These are phyloP conservation scores for Colius striatus DNA, from an alignment of 2,113 vertebrate species.

Conservation along the genomic window DNA sequence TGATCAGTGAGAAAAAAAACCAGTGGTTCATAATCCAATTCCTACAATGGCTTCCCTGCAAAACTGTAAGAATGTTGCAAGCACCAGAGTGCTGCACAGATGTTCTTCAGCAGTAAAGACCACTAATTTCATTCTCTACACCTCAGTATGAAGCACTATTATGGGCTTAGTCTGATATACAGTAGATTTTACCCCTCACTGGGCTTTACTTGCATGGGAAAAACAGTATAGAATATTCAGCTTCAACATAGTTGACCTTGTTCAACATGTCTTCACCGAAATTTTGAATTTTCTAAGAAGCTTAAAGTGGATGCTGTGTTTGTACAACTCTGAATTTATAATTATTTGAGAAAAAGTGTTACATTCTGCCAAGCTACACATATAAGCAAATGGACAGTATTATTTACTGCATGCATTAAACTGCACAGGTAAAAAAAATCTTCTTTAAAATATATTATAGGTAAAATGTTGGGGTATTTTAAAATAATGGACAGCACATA, in stretches of 20 bases:
- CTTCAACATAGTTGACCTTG: background rate
- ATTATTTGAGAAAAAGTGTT: background rate
- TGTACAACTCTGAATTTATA: background rate
- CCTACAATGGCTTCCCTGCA: background rate
- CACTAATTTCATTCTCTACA: background rate
- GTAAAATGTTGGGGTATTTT: background rate
- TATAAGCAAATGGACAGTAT: background rate
- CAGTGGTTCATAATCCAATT: background rate
- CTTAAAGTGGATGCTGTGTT: background rate
- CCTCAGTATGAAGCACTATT: background rate
- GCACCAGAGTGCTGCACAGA: background rate
- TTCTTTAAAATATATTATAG: background rate
- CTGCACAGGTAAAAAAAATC: background rate
- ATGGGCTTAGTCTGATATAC: background rate
- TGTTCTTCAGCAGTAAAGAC: background rate
- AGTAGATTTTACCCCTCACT: background rate
- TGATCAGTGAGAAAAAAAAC: background rate
- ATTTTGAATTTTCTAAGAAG: background rate
- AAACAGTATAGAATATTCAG: background rate
- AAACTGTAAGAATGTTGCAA: background rate
- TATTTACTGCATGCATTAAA: background rate
- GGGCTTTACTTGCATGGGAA: background rate
- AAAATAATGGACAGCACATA: background rate
- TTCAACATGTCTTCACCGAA: background rate
- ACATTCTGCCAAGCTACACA: background rate